phyloP scores from a whole-genome alignment of 2,113 vertebrate genomes.

The Rhabdomys dilectus region DNA sequence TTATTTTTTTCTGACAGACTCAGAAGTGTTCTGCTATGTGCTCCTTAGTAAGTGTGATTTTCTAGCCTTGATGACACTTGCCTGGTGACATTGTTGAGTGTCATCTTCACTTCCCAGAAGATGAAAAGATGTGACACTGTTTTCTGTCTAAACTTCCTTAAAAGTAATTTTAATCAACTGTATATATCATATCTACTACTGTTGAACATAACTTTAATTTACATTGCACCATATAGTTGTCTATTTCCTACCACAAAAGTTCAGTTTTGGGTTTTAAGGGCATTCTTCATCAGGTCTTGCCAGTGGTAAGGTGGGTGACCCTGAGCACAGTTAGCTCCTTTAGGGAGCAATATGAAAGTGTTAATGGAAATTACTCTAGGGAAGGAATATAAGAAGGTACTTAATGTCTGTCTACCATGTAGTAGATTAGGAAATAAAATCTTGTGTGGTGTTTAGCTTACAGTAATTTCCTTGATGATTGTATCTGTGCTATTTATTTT shows the following conservation, averaged over 20 bases:
- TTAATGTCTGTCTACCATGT: background rate
- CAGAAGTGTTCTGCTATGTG: slow-evolving; percentile 1
- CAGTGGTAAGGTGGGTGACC: background rate
- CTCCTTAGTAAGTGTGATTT: slow-evolving; percentile 69
- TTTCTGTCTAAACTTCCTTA: slow-evolving; percentile 81
- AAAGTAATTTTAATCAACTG: slow-evolving; percentile 86
- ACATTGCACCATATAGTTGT: slow-evolving; percentile 71
- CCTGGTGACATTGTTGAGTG: slow-evolving; percentile 69
- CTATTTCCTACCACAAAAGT: background rate
- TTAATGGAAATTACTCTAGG: slow-evolving; percentile 19
- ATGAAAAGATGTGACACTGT: slow-evolving; percentile 86
- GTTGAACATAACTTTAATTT: slow-evolving; percentile 80
- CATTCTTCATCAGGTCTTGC: background rate
- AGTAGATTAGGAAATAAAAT: background rate
- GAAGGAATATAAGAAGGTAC: background rate
- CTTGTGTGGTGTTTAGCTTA: background rate
- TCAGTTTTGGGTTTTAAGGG: slow-evolving; percentile 22
- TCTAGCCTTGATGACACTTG: slow-evolving; percentile 79
- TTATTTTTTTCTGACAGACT: slow-evolving; percentile 46
- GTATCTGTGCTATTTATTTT: background rate
- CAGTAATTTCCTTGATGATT: background rate
- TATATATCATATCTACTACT: slow-evolving; percentile 85
- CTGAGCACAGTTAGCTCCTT: slow-evolving; percentile 6
- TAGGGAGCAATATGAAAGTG: background rate
- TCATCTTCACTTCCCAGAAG: slow-evolving; percentile 84